A percentile compares a stretch with the other conserved stretches of the same genome.
Evolutionary conservation across 2,797 vertebrate genomes (phyloP).

Genomic region (Tympanoctomys barrerae): DNA sequence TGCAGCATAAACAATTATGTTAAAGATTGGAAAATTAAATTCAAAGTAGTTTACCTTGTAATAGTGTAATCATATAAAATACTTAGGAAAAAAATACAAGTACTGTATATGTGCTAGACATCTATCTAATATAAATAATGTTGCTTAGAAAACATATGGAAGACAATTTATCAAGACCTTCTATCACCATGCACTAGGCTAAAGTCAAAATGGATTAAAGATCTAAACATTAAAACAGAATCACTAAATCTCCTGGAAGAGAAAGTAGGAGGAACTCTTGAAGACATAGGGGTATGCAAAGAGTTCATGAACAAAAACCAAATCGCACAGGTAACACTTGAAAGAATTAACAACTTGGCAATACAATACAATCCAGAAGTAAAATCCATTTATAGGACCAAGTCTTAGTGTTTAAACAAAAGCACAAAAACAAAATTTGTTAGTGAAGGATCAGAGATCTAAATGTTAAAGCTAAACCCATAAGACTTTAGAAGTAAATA

Average conservation of each 20-base stretch:
- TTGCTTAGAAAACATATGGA: neutral
- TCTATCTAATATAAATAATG: neutral
- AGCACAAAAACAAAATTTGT: neutral
- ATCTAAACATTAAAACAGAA: too few species aligned
- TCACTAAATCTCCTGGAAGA: too few species aligned
- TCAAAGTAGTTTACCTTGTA: neutral
- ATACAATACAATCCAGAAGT: neutral
- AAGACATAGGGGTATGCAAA: too few species aligned
- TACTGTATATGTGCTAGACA: neutral
- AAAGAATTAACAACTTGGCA: neutral
- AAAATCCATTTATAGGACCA: neutral
- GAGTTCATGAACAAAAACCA: too few species aligned
- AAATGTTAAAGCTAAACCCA: conserved; percentile 41
- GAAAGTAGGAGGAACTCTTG: too few species aligned
- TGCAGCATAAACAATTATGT: neutral
- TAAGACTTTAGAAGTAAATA: conserved; percentile 17
- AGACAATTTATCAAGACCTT: neutral
- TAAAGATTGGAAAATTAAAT: conserved; percentile 18
- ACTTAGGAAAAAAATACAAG: neutral
- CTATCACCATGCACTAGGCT: neutral
- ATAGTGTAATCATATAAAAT: conserved; percentile 12
- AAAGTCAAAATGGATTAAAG: too few species aligned
- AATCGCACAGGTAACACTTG: too few species aligned
- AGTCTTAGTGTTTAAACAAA: conserved; percentile 38
- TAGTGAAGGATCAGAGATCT: neutral